A percentile compares a stretch with the other conserved stretches of the same genome.
Evolutionary conservation across 2,888 invertebrate genomes (phyloP).

Genomic region (Macrophya annulata): DNA sequence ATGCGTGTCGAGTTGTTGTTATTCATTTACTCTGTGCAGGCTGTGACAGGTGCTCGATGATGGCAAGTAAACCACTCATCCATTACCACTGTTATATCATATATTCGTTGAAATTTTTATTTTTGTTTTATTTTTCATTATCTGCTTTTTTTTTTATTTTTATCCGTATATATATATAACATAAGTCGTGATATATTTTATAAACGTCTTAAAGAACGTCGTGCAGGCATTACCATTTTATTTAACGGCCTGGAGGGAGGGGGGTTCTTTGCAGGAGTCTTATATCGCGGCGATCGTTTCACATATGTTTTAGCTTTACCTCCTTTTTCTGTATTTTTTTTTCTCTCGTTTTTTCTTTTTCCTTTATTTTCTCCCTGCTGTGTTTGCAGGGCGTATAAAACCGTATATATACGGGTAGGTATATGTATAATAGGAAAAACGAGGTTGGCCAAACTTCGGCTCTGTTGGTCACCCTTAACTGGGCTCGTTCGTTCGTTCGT

Average conservation of each 20-base stretch:
- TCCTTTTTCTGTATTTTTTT: not conserved
- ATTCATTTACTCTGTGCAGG: constrained; percentile 31
- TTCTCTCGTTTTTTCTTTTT: not conserved
- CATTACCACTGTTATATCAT: not conserved
- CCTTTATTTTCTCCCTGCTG: not conserved
- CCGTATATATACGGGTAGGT: not conserved
- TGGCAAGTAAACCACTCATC: constrained; percentile 29
- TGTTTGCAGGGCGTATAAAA: constrained; percentile 37
- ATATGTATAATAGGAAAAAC: not conserved
- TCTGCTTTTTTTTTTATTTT: not conserved
- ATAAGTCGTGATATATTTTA: not conserved
- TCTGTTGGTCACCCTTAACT: constrained; percentile 13
- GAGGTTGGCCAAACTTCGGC: constrained; percentile 22
- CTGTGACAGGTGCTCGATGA: constrained; percentile 42
- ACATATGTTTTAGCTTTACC: constrained; percentile 39
- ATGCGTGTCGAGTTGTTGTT: constrained; percentile 42
- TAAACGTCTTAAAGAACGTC: not conserved
- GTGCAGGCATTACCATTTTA: not conserved
- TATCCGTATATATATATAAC: not conserved
- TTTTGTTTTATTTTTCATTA: not conserved
- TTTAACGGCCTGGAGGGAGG: not conserved
- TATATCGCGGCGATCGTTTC: constrained; percentile 18
- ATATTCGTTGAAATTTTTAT: constrained; percentile 7
- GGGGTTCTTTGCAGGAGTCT: constrained; percentile 1
- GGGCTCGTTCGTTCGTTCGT: not conserved